These are phyloP conservation scores for Chironomus striatipennis DNA, from an alignment of 1,140 invertebrate genomes.

Conservation along the genomic window DNA sequence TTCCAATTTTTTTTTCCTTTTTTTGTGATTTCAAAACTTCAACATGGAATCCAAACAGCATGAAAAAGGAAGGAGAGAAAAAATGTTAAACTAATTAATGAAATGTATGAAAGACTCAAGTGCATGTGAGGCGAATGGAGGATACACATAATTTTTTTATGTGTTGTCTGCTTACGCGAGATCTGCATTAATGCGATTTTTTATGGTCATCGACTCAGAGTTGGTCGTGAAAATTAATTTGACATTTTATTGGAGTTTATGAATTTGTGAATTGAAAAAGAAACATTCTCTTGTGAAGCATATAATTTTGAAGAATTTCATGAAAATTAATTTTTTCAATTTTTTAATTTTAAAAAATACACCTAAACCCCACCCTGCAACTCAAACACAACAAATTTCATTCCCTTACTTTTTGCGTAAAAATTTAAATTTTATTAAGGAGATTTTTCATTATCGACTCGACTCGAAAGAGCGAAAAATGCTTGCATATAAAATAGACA, in stretches of 20 bases:
- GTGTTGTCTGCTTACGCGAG: background rate
- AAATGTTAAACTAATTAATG: slow-evolving; percentile 15
- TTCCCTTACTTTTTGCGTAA: background rate
- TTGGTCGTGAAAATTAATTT: no score
- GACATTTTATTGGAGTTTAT: no score
- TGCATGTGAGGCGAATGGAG: background rate
- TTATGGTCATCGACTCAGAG: no score
- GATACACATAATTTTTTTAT: background rate
- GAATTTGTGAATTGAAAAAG: no score
- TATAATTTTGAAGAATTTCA: no score
- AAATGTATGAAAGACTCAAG: background rate
- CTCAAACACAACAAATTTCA: no score
- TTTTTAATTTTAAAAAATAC: no score
- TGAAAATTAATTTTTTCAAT: no score
- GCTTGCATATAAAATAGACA: background rate
- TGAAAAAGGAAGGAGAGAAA: background rate
- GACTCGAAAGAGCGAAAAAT: no score
- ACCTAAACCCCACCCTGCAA: no score
- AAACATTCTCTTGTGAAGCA: no score
- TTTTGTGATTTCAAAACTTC: background rate
- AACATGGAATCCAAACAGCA: background rate
- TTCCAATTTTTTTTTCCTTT: background rate
- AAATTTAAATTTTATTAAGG: slow-evolving; percentile 5
- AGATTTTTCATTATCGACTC: background rate
- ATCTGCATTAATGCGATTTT: no score